A percentile compares a stretch with the other conserved stretches of the same genome.
phyloP scores from a whole-genome alignment of 1,140 invertebrate genomes.

The Plectrocnemia conspersa region DNA sequence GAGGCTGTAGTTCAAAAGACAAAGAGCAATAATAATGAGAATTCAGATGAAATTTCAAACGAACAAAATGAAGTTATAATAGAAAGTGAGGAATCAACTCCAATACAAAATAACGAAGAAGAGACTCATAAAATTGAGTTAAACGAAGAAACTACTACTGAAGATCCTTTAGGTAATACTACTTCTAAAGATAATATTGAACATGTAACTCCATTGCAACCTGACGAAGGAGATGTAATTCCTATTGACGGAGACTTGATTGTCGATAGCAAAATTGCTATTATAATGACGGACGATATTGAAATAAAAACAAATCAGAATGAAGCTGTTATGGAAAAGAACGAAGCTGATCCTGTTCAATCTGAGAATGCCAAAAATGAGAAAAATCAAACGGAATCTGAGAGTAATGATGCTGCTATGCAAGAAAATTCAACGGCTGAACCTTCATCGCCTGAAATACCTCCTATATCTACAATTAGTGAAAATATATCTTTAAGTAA shows the following conservation, averaged over 20 bases:
- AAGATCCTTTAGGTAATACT: conserved; percentile 8
- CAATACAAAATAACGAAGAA: conserved; percentile 35
- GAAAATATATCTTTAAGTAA: conserved; percentile 53
- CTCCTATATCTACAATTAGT: conserved; percentile 69
- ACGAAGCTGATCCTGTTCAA: conserved; percentile 27
- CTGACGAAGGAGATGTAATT: conserved; percentile 46
- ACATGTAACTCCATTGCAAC: conserved; percentile 39
- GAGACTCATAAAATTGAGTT: conserved; percentile 18
- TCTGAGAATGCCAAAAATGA: conserved; percentile 47
- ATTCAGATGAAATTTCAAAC: conserved; percentile 28
- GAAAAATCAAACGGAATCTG: conserved; percentile 36
- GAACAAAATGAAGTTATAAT: conserved; percentile 41
- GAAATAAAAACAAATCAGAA: conserved; percentile 31
- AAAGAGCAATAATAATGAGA: conserved; percentile 46
- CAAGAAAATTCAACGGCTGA: conserved; percentile 49
- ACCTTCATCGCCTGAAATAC: conserved; percentile 60
- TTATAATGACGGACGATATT: conserved; percentile 37
- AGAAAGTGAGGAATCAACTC: conserved; percentile 40
- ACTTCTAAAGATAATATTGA: not conserved
- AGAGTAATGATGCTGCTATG: conserved; percentile 39
- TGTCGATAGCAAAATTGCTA: conserved; percentile 29
- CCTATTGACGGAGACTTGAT: conserved; percentile 47
- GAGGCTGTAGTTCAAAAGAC: conserved; percentile 47
- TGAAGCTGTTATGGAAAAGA: conserved; percentile 15
- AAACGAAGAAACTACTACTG: conserved; percentile 18